phyloP scores from a whole-genome alignment of 2,797 vertebrate species.

The Bryconaethiops microstoma region DNA sequence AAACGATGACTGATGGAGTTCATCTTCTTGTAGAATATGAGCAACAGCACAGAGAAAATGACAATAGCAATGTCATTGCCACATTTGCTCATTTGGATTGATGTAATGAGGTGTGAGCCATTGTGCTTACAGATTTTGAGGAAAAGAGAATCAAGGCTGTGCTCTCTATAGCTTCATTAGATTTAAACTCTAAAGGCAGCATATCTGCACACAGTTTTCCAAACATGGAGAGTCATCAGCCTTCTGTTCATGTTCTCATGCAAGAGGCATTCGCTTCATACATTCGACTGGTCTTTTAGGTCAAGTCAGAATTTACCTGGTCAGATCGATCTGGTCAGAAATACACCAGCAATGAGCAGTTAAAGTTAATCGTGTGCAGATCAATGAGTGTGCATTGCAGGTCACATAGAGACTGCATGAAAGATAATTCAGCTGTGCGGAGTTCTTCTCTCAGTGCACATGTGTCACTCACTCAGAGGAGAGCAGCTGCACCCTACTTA shows the following conservation, averaged over 20 bases:
- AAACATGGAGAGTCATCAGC: not conserved
- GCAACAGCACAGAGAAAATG: constrained; percentile 7
- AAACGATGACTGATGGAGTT: constrained; percentile 29
- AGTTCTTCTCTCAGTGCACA: constrained; percentile 18
- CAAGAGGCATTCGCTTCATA: constrained; percentile 32
- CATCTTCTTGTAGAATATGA: constrained; percentile 23
- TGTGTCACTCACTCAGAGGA: constrained; percentile 38
- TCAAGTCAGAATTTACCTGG: constrained; percentile 36
- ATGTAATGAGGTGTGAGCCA: not conserved
- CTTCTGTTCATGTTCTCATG: constrained; percentile 9
- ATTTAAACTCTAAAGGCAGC: not conserved
- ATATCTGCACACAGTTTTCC: not conserved
- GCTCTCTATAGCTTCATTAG: not conserved
- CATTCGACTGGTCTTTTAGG: constrained; percentile 34
- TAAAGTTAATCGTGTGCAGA: constrained; percentile 42
- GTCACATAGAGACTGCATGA: constrained; percentile 48
- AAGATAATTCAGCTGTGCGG: constrained; percentile 40
- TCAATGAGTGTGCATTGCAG: constrained; percentile 45
- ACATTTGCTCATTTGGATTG: constrained; percentile 10
- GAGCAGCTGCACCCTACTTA: constrained; percentile 32
- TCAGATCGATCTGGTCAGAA: constrained; percentile 48
- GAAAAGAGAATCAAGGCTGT: not conserved
- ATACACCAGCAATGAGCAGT: constrained; percentile 46
- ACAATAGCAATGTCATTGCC: constrained; percentile 7
- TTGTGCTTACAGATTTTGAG: constrained; percentile 3